Evolutionary conservation across 35 echinoderm and acorn worm species (phyloP).

Genomic region (Diadema setosum): DNA sequence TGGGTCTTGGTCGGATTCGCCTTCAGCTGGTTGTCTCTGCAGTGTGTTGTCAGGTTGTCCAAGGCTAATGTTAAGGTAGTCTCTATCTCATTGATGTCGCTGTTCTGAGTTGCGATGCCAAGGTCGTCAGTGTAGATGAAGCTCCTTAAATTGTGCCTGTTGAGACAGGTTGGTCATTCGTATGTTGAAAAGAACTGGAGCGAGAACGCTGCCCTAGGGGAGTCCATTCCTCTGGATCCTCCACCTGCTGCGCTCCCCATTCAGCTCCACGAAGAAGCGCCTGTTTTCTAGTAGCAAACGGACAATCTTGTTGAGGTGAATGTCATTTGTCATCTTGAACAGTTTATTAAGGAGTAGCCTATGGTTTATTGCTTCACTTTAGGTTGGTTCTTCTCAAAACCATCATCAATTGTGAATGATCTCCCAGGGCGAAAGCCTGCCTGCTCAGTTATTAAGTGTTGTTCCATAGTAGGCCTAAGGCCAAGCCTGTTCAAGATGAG

Average conservation of each 20-base stretch:
- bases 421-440: too few species aligned
- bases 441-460: too few species aligned
- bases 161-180: constrained; percentile 19
- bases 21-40: constrained; percentile 33
- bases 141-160: neutral
- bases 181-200: constrained; percentile 44
- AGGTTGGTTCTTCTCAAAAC: constrained; percentile 19
- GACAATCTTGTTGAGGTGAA: constrained; percentile 19
- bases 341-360: constrained; percentile 29
- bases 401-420: too few species aligned
- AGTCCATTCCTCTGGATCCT: constrained; percentile 35
- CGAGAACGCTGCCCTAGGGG: constrained; percentile 41
- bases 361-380: constrained; percentile 26
- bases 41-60: neutral
- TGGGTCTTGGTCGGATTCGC: constrained; percentile 7
- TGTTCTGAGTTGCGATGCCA: constrained; percentile 17
- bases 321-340: neutral
- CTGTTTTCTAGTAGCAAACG: constrained; percentile 38
- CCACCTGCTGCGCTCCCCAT: constrained; percentile 26
- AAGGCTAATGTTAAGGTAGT: neutral
- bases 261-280: constrained; percentile 40
- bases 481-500: too few species aligned
- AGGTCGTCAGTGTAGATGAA: constrained; percentile 42
- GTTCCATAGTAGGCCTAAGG: too few species aligned
- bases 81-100: neutral